Conservation (phyloP, 2,797 vertebrate species). For the Tamandua tetradactyla region DNA sequence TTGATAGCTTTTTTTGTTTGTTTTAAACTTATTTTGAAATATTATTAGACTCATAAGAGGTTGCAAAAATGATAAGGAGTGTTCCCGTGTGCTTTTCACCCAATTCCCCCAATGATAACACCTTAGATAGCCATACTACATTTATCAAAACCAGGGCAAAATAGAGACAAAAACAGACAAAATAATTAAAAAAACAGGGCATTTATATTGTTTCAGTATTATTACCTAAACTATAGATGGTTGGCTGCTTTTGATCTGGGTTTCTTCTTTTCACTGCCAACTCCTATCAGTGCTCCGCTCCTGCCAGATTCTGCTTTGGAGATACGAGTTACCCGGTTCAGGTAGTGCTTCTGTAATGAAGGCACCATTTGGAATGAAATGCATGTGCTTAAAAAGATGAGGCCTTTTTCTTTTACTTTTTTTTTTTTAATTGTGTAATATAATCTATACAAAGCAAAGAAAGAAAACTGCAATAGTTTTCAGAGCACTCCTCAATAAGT, state of each 20-base stretch:
- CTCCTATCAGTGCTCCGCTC: not conserved
- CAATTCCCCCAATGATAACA: not conserved
- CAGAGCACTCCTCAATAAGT: too few relatives aligned
- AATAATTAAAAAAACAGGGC: not conserved
- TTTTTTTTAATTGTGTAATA: too few relatives aligned
- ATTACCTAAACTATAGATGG: not conserved
- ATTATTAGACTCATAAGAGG: slow-evolving; percentile 26
- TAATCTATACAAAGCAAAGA: too few relatives aligned
- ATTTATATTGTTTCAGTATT: not conserved
- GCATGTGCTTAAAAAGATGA: not conserved
- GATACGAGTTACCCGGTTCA: not conserved
- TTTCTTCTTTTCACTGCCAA: not conserved
- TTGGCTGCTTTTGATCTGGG: not conserved
- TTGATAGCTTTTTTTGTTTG: not conserved
- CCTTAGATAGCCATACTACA: not conserved
- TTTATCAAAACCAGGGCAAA: not conserved
- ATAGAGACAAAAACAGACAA: too few relatives aligned
- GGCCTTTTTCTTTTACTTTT: too few relatives aligned
- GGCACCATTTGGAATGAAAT: too few relatives aligned
- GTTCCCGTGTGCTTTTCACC: not conserved
- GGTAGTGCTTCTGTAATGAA: not conserved
- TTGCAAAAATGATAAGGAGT: slow-evolving; percentile 15
- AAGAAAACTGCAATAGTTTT: too few relatives aligned
- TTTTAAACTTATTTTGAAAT: slow-evolving; percentile 15
- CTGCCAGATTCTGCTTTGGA: not conserved